A percentile compares a stretch with the other conserved stretches of the same genome.
Conservation (phyloP, 2,113 vertebrate genomes). For the Siniperca knerii region DNA sequence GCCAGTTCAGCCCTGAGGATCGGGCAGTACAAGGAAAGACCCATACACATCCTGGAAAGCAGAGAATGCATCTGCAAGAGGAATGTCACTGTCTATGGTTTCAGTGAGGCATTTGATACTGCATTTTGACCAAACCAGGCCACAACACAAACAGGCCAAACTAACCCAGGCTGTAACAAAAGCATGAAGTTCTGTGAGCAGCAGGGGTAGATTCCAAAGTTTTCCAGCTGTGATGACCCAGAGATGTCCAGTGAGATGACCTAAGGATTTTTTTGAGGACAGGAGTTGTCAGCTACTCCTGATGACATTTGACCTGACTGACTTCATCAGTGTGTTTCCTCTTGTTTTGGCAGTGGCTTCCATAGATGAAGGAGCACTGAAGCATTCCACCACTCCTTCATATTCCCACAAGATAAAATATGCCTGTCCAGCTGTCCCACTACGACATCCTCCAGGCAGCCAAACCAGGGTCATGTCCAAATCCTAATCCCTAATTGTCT, state of each 20-base stretch:
- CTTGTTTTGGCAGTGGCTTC: constrained; percentile 59
- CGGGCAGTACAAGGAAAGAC: constrained; percentile 23
- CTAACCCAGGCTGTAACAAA: neutral
- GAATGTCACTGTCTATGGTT: constrained; percentile 40
- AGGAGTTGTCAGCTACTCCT: constrained; percentile 56
- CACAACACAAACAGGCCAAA: neutral
- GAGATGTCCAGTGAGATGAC: constrained; percentile 53
- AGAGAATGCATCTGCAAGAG: constrained; percentile 31
- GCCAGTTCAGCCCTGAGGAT: constrained; percentile 18
- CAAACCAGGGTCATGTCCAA: constrained; percentile 36
- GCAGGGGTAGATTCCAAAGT: constrained; percentile 4
- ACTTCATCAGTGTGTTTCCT: constrained; percentile 65
- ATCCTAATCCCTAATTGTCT: constrained; percentile 62
- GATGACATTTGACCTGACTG: constrained; percentile 48
- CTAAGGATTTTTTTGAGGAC: constrained; percentile 30
- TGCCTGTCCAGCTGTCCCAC: constrained; percentile 65
- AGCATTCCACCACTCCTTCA: constrained; percentile 62
- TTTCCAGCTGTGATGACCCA: constrained; percentile 35
- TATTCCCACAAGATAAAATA: constrained; percentile 60
- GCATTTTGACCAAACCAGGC: constrained; percentile 4
- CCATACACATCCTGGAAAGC: constrained; percentile 55
- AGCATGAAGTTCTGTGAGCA: neutral
- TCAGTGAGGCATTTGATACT: constrained; percentile 7
- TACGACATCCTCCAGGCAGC: constrained; percentile 52
- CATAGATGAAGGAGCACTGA: constrained; percentile 55